Percentiles rank a stretch among this genome's conserved stretches.
These are phyloP conservation scores for Recurvirostra avosetta DNA, from an alignment of 2,113 vertebrate genomes.

Conservation along the genomic window DNA sequence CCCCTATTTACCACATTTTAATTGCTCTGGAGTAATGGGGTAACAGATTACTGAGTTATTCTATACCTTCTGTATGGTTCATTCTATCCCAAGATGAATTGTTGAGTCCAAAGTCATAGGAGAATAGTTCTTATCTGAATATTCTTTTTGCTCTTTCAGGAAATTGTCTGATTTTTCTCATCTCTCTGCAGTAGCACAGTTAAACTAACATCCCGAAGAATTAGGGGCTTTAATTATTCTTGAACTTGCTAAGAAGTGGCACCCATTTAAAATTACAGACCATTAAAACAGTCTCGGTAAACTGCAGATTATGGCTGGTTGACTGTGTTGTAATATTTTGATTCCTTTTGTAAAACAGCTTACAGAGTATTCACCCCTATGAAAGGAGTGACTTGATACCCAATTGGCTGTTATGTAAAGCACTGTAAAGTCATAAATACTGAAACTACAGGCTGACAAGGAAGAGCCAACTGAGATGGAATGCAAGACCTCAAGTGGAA, in stretches of 20 bases:
- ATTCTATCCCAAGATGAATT: neutral
- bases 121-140: neutral
- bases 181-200: neutral
- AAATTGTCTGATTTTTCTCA: neutral
- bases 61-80: neutral
- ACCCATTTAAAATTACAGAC: neutral
- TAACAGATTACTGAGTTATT: neutral
- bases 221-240: neutral
- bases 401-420: neutral
- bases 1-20: neutral
- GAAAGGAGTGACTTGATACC: slow-evolving; percentile 15
- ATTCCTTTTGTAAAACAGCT: neutral
- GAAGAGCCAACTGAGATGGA: neutral
- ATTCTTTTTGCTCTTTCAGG: neutral
- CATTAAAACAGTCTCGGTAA: neutral
- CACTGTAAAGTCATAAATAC: slow-evolving; percentile 24
- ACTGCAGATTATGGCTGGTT: neutral
- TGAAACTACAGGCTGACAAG: neutral
- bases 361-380: neutral
- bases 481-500: slow-evolving; percentile 44
- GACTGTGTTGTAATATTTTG: neutral
- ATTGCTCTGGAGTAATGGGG: neutral
- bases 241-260: neutral
- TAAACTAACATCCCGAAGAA: neutral
- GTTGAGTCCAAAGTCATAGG: neutral